Evolutionary conservation across 1,140 invertebrate genomes (phyloP).

Genomic region (Aphelenchoides besseyi): DNA sequence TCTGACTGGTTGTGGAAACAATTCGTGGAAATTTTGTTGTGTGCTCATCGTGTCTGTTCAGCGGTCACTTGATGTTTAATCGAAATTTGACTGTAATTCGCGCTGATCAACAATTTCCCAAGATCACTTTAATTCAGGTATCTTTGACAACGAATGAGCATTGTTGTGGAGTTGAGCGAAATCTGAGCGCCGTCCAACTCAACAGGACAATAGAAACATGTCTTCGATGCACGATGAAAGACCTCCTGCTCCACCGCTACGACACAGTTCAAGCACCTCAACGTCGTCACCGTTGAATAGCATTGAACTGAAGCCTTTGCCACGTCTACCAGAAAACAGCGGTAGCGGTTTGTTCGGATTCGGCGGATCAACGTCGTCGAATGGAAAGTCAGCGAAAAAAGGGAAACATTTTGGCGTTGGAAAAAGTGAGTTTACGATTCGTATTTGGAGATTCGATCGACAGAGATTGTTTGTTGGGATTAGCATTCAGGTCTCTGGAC

Average conservation of each 20-base stretch:
- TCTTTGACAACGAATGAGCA: too few relatives aligned
- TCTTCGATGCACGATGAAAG: slow-evolving; percentile 51
- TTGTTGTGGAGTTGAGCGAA: not conserved
- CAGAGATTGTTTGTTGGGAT: too few relatives aligned
- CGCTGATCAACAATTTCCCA: too few relatives aligned
- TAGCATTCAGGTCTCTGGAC: too few relatives aligned
- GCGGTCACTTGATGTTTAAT: too few relatives aligned
- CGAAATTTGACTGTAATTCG: too few relatives aligned
- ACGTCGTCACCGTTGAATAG: slow-evolving; percentile 20
- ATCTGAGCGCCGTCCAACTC: slow-evolving; percentile 1
- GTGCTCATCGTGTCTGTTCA: too few relatives aligned
- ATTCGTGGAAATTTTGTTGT: too few relatives aligned
- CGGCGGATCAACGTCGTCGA: slow-evolving; percentile 26
- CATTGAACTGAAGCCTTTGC: slow-evolving; percentile 52
- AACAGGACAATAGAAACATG: slow-evolving; percentile 9
- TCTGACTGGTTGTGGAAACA: too few relatives aligned
- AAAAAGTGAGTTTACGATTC: slow-evolving; percentile 34
- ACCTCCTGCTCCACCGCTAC: slow-evolving; percentile 48
- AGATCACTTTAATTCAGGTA: too few relatives aligned
- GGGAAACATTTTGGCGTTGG: slow-evolving; percentile 38
- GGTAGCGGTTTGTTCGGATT: slow-evolving; percentile 4
- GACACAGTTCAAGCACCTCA: slow-evolving; percentile 35
- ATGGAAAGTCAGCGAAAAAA: slow-evolving; percentile 44
- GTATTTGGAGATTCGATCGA: slow-evolving; percentile 20
- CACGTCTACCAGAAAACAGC: slow-evolving; percentile 40